phyloP scores from a whole-genome alignment of 2,888 invertebrate genomes.

The Urechis unicinctus region DNA sequence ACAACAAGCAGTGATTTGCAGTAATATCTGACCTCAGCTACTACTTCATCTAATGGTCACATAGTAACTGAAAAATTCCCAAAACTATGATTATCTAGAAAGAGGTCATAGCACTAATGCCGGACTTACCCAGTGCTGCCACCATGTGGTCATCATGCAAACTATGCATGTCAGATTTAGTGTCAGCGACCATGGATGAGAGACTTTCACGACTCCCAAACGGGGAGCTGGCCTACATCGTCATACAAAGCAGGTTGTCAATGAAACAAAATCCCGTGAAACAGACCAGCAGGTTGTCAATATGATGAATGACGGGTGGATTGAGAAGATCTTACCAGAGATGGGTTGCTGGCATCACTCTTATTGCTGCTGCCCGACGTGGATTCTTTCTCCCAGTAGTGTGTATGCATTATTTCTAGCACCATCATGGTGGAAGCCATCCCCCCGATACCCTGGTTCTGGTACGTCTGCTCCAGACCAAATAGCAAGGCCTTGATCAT shows the following conservation, averaged over 20 bases:
- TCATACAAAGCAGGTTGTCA: background rate
- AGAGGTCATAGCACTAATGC: too few relatives aligned
- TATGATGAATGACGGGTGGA: too few relatives aligned
- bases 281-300: too few relatives aligned
- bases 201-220: slow-evolving; percentile 49
- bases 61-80: too few relatives aligned
- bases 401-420: slow-evolving; percentile 97
- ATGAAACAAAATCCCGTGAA: background rate
- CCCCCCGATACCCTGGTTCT: slow-evolving; percentile 90
- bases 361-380: slow-evolving; percentile 34
- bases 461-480: slow-evolving; percentile 85
- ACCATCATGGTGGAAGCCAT: slow-evolving; percentile 92
- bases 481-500: slow-evolving; percentile 81
- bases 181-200: slow-evolving; percentile 24
- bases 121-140: slow-evolving; percentile 32
- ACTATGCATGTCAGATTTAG: slow-evolving; percentile 20
- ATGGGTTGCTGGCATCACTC: slow-evolving; percentile 42
- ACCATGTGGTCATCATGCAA: slow-evolving; percentile 35
- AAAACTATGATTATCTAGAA: too few relatives aligned
- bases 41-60: too few relatives aligned
- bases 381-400: slow-evolving; percentile 59
- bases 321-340: slow-evolving; percentile 7
- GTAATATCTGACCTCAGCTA: too few relatives aligned
- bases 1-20: too few relatives aligned
- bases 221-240: slow-evolving; percentile 41